phyloP scores from a whole-genome alignment of 1,140 invertebrate genomes.

The Drosophila oshimai region DNA sequence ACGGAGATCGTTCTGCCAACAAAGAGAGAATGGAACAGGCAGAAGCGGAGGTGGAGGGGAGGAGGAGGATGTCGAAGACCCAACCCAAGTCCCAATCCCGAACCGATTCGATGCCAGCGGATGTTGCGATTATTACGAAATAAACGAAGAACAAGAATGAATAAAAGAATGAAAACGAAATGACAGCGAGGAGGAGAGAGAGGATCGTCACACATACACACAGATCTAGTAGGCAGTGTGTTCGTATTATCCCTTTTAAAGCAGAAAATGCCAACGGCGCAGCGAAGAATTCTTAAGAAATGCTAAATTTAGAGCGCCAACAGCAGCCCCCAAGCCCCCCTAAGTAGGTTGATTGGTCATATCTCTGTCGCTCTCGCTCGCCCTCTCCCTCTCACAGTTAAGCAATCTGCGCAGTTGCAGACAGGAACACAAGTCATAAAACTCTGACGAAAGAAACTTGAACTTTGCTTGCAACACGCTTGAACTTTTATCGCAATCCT shows the following conservation, averaged over 20 bases:
- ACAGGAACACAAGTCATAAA: slow-evolving; percentile 30
- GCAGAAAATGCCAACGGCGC: slow-evolving; percentile 72
- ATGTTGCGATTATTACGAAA: slow-evolving; percentile 79
- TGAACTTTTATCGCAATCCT: slow-evolving; percentile 48
- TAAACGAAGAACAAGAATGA: slow-evolving; percentile 56
- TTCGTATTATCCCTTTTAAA: slow-evolving; percentile 76
- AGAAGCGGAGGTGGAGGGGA: neutral
- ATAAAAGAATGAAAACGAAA: slow-evolving; percentile 70
- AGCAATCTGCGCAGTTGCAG: slow-evolving; percentile 77
- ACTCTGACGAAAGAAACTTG: slow-evolving; percentile 39
- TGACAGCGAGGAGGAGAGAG: slow-evolving; percentile 23
- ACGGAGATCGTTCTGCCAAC: slow-evolving; percentile 37
- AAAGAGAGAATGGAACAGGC: slow-evolving; percentile 24
- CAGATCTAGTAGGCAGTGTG: slow-evolving; percentile 32
- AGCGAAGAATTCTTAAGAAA: slow-evolving; percentile 68
- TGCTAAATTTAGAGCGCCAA: slow-evolving; percentile 75
- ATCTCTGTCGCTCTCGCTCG: slow-evolving; percentile 28
- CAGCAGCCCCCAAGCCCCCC: slow-evolving; percentile 43
- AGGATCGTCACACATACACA: neutral
- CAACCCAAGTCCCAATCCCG: slow-evolving; percentile 36
- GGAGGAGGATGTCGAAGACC: slow-evolving; percentile 17
- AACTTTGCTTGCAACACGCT: slow-evolving; percentile 52
- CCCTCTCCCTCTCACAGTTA: slow-evolving; percentile 19
- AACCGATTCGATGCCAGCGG: slow-evolving; percentile 46
- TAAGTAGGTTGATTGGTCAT: slow-evolving; percentile 82